phyloP scores from a whole-genome alignment of 2,888 invertebrate genomes.

The Sussaba pulchella region DNA sequence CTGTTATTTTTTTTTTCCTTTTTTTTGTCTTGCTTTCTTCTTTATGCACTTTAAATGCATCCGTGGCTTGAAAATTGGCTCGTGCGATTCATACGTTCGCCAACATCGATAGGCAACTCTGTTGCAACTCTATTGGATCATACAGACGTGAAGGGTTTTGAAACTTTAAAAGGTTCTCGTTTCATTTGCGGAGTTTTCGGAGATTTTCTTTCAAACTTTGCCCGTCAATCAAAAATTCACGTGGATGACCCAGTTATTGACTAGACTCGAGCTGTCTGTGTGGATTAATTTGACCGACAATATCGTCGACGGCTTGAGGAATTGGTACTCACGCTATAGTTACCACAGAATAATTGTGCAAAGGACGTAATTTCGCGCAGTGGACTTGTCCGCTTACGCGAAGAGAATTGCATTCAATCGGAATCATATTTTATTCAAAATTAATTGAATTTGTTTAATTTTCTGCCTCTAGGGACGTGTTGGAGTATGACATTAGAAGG shows the following conservation, averaged over 20 bases:
- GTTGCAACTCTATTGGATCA: not conserved
- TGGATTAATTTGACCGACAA: not conserved
- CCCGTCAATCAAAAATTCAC: conserved; percentile 22
- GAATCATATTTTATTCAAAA: too few species aligned
- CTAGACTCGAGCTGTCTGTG: too few species aligned
- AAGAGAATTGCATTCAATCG: too few species aligned
- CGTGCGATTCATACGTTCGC: conserved; percentile 2
- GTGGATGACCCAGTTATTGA: not conserved
- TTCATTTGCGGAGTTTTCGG: not conserved
- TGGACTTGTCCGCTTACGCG: too few species aligned
- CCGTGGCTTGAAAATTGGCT: not conserved
- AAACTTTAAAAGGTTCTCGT: conserved; percentile 26
- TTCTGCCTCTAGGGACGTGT: too few species aligned
- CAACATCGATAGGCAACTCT: not conserved
- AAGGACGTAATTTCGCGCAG: too few species aligned
- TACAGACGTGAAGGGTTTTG: not conserved
- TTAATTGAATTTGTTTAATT: too few species aligned
- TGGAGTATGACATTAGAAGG: too few species aligned
- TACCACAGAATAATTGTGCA: too few species aligned
- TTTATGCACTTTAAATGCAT: not conserved
- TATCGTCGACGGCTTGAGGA: too few species aligned
- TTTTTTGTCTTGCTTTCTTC: not conserved
- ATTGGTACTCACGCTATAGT: too few species aligned
- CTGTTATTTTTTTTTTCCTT: too few species aligned
- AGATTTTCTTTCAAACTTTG: conserved; percentile 9